Conservation (phyloP, 2,888 invertebrate species). For the Ophonus ardosiacus region DNA sequence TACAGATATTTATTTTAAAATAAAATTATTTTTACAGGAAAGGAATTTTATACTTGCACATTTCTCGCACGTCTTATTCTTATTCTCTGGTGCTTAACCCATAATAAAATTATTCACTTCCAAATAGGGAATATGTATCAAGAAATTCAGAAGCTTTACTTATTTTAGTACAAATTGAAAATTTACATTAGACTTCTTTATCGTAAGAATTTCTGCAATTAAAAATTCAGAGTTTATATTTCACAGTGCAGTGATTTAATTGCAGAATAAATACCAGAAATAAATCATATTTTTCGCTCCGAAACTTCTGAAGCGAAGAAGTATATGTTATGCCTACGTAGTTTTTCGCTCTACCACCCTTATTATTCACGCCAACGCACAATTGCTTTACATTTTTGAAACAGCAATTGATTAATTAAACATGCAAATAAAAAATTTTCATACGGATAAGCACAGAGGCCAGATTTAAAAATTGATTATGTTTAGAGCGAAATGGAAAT, state of each 20-base stretch:
- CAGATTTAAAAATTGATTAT: neutral
- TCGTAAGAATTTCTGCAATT: neutral
- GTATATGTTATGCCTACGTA: slow-evolving; percentile 7
- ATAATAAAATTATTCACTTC: slow-evolving; percentile 3
- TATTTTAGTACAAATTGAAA: neutral
- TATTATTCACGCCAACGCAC: slow-evolving; percentile 14
- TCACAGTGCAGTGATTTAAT: slow-evolving; percentile 24
- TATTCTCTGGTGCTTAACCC: neutral
- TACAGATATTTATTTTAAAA: neutral
- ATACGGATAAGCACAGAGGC: neutral
- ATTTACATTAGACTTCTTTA: neutral
- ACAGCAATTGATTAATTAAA: slow-evolving; percentile 25
- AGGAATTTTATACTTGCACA: neutral
- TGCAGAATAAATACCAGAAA: neutral
- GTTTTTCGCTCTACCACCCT: slow-evolving; percentile 37
- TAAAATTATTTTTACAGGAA: neutral
- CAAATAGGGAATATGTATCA: neutral
- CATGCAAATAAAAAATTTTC: neutral
- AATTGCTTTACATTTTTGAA: slow-evolving; percentile 6
- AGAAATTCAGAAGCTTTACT: neutral
- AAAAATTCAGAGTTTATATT: slow-evolving; percentile 4
- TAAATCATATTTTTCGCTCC: slow-evolving; percentile 8
- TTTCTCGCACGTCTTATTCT: slow-evolving; percentile 7
- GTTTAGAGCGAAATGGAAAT: neutral
- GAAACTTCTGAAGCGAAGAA: slow-evolving; percentile 7